Evolutionary conservation across 2,888 invertebrate genomes (phyloP), one percentile per base, ranked within the genome.

Genomic region (Iphiclides podalirius): DNA sequence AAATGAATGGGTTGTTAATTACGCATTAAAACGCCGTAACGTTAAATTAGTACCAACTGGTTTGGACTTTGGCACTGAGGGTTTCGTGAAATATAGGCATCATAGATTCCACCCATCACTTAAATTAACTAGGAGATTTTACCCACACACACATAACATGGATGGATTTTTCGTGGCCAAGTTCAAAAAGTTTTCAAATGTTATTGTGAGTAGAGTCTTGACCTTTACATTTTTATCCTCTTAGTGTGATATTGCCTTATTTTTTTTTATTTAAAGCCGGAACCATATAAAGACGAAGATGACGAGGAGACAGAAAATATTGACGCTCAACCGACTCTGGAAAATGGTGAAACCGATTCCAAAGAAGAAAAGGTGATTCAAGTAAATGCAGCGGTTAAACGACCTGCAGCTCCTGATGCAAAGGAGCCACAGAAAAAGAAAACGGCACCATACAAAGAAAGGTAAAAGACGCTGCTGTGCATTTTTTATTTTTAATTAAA

Each of bases 91-190:
- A 82, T 98, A 94, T 68, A 91, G 95, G 43, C 94, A 95, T 58
- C 90, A 92, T 64, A 91, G 97, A 61, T 98, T 96, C 86, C 97
- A 98, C 79, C 97, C 96, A 0, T 94, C 95, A 8, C 80, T 99
- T 78, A 96, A 96, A 70, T 79, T 96, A 50, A 95, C 97, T 0
- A 92, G 93, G 72, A 90, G 99, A 43, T 98, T 96, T 85, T 99
- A 99, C 84, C 99, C 99, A 0, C 99, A 99, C 75, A 94, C 95
- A 1, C 98, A 99, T 75, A 99, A 99, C 75, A 96, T 99, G 95
- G 99, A 99, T 83, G 99, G 99, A 2, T 99, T 99, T 81, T 99
- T 94, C 87, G 98, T 99, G 1, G 98, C 98, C 0, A 99, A 99
- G 85, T 80, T 99, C 9, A 97, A 98, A 84, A 99, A 99, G 74